phyloP scores from a whole-genome alignment of 2,888 invertebrate genomes.

The Agriopis leucophaearia region DNA sequence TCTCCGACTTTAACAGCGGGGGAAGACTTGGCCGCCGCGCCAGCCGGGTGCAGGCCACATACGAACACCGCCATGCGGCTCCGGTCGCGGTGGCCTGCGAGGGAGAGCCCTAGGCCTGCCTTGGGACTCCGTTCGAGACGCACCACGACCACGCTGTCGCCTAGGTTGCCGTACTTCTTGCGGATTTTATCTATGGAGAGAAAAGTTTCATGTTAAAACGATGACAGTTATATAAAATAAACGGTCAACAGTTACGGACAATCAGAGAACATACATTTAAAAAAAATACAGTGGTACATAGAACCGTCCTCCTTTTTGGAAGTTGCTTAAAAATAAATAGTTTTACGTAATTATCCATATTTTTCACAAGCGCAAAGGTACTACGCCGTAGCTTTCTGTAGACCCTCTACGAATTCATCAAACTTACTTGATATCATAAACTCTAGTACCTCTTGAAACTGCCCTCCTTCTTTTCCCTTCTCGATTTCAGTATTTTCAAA shows the following conservation, averaged over 20 bases:
- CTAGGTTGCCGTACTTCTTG: conserved; percentile 95
- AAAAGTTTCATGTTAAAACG: neutral
- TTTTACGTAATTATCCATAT: neutral
- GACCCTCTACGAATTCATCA: neutral
- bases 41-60: conserved; percentile 97
- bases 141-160: conserved; percentile 90
- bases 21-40: conserved; percentile 90
- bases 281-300: no score
- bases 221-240: neutral
- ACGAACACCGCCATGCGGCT: conserved; percentile 98
- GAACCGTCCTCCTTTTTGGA: no score
- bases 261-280: no score
- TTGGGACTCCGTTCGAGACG: conserved; percentile 91
- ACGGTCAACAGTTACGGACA: no score
- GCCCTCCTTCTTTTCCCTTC: no score
- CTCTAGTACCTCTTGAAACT: no score
- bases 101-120: conserved; percentile 94
- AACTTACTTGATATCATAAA: neutral
- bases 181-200: conserved; percentile 93
- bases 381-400: conserved; percentile 1
- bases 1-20: conserved; percentile 95
- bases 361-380: neutral
- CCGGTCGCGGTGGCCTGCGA: conserved; percentile 97
- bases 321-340: neutral
- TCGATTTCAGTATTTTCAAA: no score